Evolutionary conservation across 2,797 vertebrate genomes (phyloP).

Genomic region (Sebastes kiyomatsui): DNA sequence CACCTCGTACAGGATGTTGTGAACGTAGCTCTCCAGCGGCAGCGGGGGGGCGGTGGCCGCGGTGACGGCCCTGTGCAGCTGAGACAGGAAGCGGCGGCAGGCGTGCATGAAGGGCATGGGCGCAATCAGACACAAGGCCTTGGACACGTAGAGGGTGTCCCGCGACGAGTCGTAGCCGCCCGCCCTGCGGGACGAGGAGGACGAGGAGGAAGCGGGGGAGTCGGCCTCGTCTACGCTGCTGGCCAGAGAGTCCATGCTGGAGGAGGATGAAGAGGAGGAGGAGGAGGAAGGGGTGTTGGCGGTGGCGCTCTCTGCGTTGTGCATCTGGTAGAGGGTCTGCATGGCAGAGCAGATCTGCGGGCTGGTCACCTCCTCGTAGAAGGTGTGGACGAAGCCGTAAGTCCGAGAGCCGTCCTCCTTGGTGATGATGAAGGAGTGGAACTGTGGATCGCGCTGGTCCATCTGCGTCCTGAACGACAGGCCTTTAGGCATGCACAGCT

Average conservation of each 20-base stretch:
- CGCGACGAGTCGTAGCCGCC: slow-evolving; percentile 86
- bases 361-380: slow-evolving; percentile 93
- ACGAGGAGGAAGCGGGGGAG: slow-evolving; percentile 56
- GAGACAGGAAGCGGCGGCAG: slow-evolving; percentile 89
- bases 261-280: slow-evolving; percentile 85
- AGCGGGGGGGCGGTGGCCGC: slow-evolving; percentile 87
- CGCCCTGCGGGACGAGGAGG: slow-evolving; percentile 58
- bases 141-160: slow-evolving; percentile 92
- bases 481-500: slow-evolving; percentile 95
- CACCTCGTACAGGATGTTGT: slow-evolving; percentile 94
- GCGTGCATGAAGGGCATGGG: slow-evolving; percentile 95
- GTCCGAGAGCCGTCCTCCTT: slow-evolving; percentile 92
- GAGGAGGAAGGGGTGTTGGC: slow-evolving; percentile 83
- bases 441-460: slow-evolving; percentile 84
- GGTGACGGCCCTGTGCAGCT: slow-evolving; percentile 88
- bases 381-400: slow-evolving; percentile 92
- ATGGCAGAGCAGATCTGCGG: slow-evolving; percentile 91
- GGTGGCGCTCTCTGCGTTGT: slow-evolving; percentile 85
- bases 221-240: slow-evolving; percentile 89
- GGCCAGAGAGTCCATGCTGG: slow-evolving; percentile 93
- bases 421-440: slow-evolving; percentile 94
- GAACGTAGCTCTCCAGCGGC: slow-evolving; percentile 92
- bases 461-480: slow-evolving; percentile 90
- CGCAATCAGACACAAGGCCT: slow-evolving; percentile 91
- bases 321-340: slow-evolving; percentile 94